Base-by-base conservation (phyloP, 2,113 vertebrate species). In the Gymnorhina tibicen region DNA sequence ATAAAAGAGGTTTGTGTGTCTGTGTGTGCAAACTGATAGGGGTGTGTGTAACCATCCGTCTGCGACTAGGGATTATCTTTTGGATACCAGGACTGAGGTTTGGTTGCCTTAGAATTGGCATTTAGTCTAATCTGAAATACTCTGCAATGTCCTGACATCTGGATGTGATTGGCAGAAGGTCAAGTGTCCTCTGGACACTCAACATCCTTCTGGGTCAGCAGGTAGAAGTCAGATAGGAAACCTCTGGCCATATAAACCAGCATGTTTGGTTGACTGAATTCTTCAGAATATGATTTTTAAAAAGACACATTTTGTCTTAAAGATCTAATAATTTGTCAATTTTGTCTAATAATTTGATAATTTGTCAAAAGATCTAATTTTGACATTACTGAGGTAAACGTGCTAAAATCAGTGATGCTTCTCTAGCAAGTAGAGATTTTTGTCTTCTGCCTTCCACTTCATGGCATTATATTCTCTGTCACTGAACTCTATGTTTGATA, bases 31-130 rank as follows among this genome's bases (percentile, higher is more conserved):
- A 41, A 62, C 13, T 66, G 62, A 22, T 22, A 32, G 59, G 59
- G 8, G 6, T 53, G 26, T 53, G 22, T 55, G 27, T 11, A 84
- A 66, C 7, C 26, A 46, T 23, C 15, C 0, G 0, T 16, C 30
- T 85, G 6, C 6, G 22, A 16, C 9, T 26, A 23, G 12, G 24
- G 27, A 37, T 46, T 35, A 28, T 21, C 27, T 50, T 4, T 4
- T 50, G 18, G 52, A 77, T 41, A 28, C 9, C 42, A 77, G 37
- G 10, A 62, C 3, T 85, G 60, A 73, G 19, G 21, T 86, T 64
- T 60, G 6, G 3, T 53, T 77, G 53, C 22, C 13, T 79, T 37
- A 63, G 6, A 10, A 39, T 0, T 28, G 52, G 11, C 21, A 52
- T 68, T 85, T 75, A 39, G 3, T 59, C 41, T 79, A 42, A 79